Base-by-base conservation (phyloP, 1,140 invertebrate species). In the Leptestheria dahalacensis region DNA sequence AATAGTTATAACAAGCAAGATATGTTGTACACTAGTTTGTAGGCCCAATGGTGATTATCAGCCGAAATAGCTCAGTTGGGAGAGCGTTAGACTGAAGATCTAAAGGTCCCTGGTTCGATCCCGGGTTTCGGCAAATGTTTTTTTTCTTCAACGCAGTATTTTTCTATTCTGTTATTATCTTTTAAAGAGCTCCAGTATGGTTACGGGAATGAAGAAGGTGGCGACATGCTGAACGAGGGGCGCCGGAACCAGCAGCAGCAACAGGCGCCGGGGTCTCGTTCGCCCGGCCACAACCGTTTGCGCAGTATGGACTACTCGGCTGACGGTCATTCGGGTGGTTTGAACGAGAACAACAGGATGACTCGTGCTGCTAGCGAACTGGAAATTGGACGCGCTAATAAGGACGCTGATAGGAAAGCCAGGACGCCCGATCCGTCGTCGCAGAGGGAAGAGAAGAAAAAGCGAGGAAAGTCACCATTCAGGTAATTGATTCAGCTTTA, bases 391-490 rank as follows among this genome's bases (percentile, higher is more conserved):
- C 75, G 79, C 23, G 26, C 47, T 9, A 48, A 83, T 63, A 76
- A 75, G 3, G 75, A 77, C 29, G 76, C 76, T 67, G 76, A 75
- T 50, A 72, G 71, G 15, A 58, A 60, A 61, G 58, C 61, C 26
- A 54, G 54, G 47, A 62, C 61, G 10, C 61, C 61, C 10, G 61
- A 62, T 21, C 58, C 61, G 2, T 48, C 58, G 15, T 25, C 61
- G 4, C 72, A 71, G 58, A 83, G 89, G 28, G 84, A 88, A 57
- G 88, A 90, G 65, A 69, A 69, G 48, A 92, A 91, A 68, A 84
- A 86, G 68, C 74, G 90, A 15, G 88, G 89, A 48, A 78, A 88
- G 65, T 92, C 88, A 33, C 90, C 90, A 23, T 94, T 94, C 72
- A 86, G 86, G 84, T 90, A 75, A 77, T 70, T 25, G 9, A n/a